Conservation (phyloP, 1,140 invertebrate species). For the Trachymyrmex cornetzi region DNA sequence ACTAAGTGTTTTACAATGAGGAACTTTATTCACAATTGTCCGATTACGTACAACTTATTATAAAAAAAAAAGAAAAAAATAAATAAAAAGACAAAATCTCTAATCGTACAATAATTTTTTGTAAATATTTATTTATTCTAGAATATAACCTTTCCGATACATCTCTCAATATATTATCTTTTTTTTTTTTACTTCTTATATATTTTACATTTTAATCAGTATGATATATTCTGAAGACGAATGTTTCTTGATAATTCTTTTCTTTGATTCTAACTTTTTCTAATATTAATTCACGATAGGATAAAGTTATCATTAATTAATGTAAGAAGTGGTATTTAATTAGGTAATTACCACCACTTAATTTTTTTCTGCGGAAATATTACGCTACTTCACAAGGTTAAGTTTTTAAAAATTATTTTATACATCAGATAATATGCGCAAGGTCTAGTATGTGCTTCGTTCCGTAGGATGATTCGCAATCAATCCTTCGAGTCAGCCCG, state of each 20-base stretch:
- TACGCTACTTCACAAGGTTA: not conserved
- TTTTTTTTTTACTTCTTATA: not conserved
- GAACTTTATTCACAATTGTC: not conserved
- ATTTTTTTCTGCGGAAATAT: slow-evolving; percentile 13
- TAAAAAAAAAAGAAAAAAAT: not conserved
- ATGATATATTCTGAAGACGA: not conserved
- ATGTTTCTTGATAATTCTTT: not conserved
- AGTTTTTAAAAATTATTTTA: slow-evolving; percentile 12
- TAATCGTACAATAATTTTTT: not conserved
- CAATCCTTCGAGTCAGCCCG: slow-evolving; percentile 20
- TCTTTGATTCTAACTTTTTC: not conserved
- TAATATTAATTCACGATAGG: not conserved
- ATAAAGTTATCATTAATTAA: not conserved
- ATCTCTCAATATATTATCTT: not conserved
- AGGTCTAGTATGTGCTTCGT: slow-evolving; percentile 34
- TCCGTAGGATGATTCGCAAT: slow-evolving; percentile 47
- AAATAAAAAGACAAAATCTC: no score
- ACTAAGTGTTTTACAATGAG: not conserved
- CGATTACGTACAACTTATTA: not conserved
- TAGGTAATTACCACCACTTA: slow-evolving; percentile 15
- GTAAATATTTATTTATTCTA: not conserved
- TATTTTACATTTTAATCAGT: not conserved
- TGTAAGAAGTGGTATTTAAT: not conserved
- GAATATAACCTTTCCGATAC: not conserved
- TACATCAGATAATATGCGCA: slow-evolving; percentile 40